Base-by-base conservation (phyloP, 2,797 vertebrate species). In the Lophotriccus pileatus region DNA sequence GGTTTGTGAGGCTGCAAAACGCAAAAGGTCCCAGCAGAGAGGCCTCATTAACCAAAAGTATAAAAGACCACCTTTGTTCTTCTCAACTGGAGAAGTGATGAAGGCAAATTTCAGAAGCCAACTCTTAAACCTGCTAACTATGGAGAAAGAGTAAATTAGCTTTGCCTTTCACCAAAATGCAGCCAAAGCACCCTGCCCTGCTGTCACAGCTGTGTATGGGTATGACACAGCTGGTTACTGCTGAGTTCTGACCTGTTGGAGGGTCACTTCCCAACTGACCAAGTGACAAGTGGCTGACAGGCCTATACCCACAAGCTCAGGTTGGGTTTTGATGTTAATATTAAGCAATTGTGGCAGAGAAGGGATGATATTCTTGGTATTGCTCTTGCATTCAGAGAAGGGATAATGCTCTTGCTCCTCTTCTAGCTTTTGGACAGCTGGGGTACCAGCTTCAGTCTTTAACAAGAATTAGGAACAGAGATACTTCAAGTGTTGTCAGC, bases 1-100 rank as follows among this genome's bases (percentile, higher is more conserved):
- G 62, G 59, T 82, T 92, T 84, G 55, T 63, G 75, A 64, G 79
- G 72, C 72, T 80, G 56, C 91, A 90, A 92, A 90, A 90, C 81
- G 87, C 56, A 79, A 82, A 81, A 89, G 75, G 78, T 85, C 67
- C 85, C 72, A 92, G 63, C 78, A 87, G 81, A 73, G 70, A 82
- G 63, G 73, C 55, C 59, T 84, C 81, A 67, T 95, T 95, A 94
- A 92, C 77, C 74, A 30, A 59, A 90, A 79, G 50, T 37, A 53
- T 63, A 82, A 69, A 92, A 96, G 86, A 69, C 30, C 30, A 82
- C 10, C 2, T 92, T 90, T 87, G 59, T 59, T 75, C 43, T 87
- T 89, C 59, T 79, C 63, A 63, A 43, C 2, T 63, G 63, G 52
- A 62, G 34, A 90, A 93, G 59, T 37, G 74, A 69, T 58, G 79